Evolutionary conservation across 2,888 invertebrate genomes (phyloP).

Genomic region (Kuschelorhynchus macadamiae): DNA sequence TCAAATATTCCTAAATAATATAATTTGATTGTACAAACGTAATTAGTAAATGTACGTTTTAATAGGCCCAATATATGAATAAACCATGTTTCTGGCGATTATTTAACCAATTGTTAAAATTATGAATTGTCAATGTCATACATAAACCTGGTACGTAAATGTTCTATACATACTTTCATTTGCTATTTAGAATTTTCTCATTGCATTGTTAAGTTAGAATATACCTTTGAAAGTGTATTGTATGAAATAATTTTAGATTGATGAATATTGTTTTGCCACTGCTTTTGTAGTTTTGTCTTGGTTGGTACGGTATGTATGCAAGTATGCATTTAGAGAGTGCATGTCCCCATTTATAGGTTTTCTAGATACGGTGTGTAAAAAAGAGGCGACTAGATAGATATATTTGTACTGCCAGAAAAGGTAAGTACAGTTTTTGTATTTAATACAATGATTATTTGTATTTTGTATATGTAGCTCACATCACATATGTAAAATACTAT

Average conservation of each 20-base stretch:
- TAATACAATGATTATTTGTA: background rate
- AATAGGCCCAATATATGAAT: no score
- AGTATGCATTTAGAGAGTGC: conserved; percentile 39
- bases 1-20: no score
- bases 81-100: no score
- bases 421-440: conserved; percentile 16
- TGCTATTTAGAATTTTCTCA: conserved; percentile 23
- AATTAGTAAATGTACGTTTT: no score
- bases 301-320: conserved; percentile 42
- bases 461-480: background rate
- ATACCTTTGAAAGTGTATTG: conserved; percentile 3
- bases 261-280: conserved; percentile 35
- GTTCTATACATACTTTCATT: conserved; percentile 15
- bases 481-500: no score
- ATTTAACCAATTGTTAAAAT: no score
- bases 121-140: no score
- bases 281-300: conserved; percentile 46
- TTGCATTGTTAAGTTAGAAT: conserved; percentile 16
- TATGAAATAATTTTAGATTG: conserved; percentile 13
- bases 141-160: conserved; percentile 18
- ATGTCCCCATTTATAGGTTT: conserved; percentile 25
- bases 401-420: conserved; percentile 1
- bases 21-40: no score
- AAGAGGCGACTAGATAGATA: background rate
- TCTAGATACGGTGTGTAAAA: conserved; percentile 2